phyloP scores from a whole-genome alignment of 1,140 invertebrate species.

The Rhyzopertha dominica region DNA sequence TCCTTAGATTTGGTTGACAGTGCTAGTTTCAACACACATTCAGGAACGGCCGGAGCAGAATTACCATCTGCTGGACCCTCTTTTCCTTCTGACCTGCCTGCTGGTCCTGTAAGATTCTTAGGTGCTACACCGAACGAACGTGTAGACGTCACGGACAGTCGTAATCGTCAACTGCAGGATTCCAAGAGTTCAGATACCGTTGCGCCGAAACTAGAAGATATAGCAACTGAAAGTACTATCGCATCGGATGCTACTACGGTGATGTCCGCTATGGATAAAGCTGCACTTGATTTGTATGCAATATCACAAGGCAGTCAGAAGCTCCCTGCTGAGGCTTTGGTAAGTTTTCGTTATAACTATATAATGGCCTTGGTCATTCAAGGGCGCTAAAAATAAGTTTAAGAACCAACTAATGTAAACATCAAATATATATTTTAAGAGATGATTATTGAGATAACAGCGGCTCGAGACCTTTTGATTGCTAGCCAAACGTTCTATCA shows the following conservation, averaged over 20 bases:
- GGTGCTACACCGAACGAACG: conserved; percentile 55
- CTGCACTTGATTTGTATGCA: conserved; percentile 73
- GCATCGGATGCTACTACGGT: conserved; percentile 50
- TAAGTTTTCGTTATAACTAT: too few species aligned
- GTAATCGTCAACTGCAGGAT: conserved; percentile 9
- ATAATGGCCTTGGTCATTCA: too few species aligned
- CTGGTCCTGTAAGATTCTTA: conserved; percentile 53
- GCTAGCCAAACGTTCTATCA: too few species aligned
- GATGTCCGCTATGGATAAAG: conserved; percentile 70
- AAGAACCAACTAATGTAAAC: too few species aligned
- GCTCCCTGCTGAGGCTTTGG: conserved; percentile 60
- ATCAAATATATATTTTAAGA: too few species aligned
- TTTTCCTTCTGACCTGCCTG: conserved; percentile 50
- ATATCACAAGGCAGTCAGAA: conserved; percentile 70
- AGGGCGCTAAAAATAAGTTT: too few species aligned
- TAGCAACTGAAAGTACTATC: conserved; percentile 19
- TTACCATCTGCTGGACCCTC: conserved; percentile 41
- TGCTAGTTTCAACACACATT: conserved; percentile 71
- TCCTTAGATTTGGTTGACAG: conserved; percentile 73
- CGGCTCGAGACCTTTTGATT: too few species aligned
- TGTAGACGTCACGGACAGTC: conserved; percentile 42
- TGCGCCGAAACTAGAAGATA: conserved; percentile 27
- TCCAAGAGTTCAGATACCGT: too few species aligned
- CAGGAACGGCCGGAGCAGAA: conserved; percentile 20
- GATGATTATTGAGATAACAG: too few species aligned